A percentile compares a stretch with the other conserved stretches of the same genome.
Evolutionary conservation across 2,797 vertebrate genomes (phyloP).

Genomic region (Manis crassicaudata): DNA sequence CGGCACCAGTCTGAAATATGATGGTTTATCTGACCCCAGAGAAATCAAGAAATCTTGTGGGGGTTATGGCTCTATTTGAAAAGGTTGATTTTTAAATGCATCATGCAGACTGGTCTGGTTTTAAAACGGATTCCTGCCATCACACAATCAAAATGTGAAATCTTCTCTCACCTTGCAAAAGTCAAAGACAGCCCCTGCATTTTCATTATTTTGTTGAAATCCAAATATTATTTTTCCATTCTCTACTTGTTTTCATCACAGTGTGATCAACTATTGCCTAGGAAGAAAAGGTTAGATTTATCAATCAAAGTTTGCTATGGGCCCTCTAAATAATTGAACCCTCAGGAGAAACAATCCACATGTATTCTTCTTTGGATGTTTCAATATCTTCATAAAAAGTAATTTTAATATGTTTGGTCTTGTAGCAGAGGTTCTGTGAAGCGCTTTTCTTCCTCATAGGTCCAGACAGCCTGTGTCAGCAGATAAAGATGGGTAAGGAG

Average conservation of each 20-base stretch:
- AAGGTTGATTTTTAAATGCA: slow-evolving; percentile 66
- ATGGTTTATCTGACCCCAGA: slow-evolving; percentile 55
- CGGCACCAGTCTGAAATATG: slow-evolving; percentile 15
- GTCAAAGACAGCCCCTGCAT: slow-evolving; percentile 81
- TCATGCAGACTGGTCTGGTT: slow-evolving; percentile 50
- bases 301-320: slow-evolving; percentile 84
- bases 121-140: slow-evolving; percentile 74
- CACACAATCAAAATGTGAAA: slow-evolving; percentile 79
- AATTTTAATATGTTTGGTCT: slow-evolving; percentile 83
- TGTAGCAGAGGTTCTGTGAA: slow-evolving; percentile 75
- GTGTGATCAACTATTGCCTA: slow-evolving; percentile 81
- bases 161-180: slow-evolving; percentile 83
- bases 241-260: slow-evolving; percentile 83
- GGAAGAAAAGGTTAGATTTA: slow-evolving; percentile 85
- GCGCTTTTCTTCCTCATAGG: slow-evolving; percentile 70
- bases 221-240: slow-evolving; percentile 85
- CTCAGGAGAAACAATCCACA: slow-evolving; percentile 79
- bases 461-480: slow-evolving; percentile 57
- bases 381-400: slow-evolving; percentile 83
- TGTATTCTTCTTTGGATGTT: slow-evolving; percentile 76
- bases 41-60: slow-evolving; percentile 62
- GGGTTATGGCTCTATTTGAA: slow-evolving; percentile 72
- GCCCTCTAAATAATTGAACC: slow-evolving; percentile 85
- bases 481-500: background rate
- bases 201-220: slow-evolving; percentile 85